Evolutionary conservation across 2,797 vertebrate species (phyloP), one percentile per base, ranked within the genome.

Genomic region (Discoglossus pictus): DNA sequence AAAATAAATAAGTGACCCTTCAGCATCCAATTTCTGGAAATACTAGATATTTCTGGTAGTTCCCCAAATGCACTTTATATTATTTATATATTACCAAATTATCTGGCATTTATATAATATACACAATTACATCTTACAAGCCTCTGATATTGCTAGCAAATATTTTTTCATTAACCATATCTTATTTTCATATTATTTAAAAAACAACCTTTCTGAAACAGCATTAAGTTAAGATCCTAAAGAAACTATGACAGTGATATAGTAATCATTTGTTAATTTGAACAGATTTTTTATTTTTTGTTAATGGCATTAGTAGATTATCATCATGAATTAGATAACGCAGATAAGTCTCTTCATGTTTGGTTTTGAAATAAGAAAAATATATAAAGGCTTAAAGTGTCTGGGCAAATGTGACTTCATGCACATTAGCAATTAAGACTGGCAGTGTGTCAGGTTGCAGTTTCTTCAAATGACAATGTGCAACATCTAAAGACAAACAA

Each of bases 401-500:
- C 46, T 24, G 13, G 35, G 55, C 21, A 68, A 50, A 55, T 16
- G 44, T 44, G 24, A 60, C 46, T 50, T 18, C 24, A 23, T 36
- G 13, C 34, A 55, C 54, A 68, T 68, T 51, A 59, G 65, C 55
- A 52, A 51, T 60, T 52, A 35, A 13, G 54, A 67, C 59, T 67
- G 64, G 64, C 65, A 52, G 51, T 52, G 18, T 60, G 55, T 68
- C 55, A 68, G 65, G 35, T 68, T 44, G 31, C 47, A 40, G 34
- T 67, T 60, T 39, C 38, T 34, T 51, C 20, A n/a, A n/a, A n/a
- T n/a, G n/a, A n/a, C n/a, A n/a, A n/a, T n/a, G n/a, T n/a, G n/a
- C n/a, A n/a, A n/a, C n/a, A n/a, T n/a, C n/a, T n/a, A n/a, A n/a
- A n/a, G n/a, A n/a, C n/a, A n/a, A n/a, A n/a, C n/a, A n/a, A n/a